Percentiles rank a stretch among this genome's conserved stretches.
Evolutionary conservation across 1,140 invertebrate species (phyloP).

Genomic region (Diploscapter pachys): DNA sequence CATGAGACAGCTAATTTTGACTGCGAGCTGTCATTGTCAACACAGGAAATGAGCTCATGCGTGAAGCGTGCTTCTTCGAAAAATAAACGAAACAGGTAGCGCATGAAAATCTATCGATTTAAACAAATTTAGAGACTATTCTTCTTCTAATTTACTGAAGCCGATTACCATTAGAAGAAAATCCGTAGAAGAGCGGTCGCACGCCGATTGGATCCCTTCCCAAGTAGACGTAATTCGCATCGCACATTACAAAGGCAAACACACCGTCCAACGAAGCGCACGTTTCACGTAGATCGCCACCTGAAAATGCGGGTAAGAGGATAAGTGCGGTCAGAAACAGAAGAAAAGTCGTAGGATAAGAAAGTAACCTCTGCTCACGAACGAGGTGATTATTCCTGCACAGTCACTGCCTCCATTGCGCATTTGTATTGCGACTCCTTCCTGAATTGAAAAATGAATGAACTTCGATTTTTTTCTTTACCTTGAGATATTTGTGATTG

Average conservation of each 20-base stretch:
- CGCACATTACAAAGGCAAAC: slow-evolving; percentile 57
- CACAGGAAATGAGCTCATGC: too few relatives aligned
- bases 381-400: slow-evolving; percentile 56
- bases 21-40: too few relatives aligned
- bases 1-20: too few relatives aligned
- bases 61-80: too few relatives aligned
- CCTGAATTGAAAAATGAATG: slow-evolving; percentile 9
- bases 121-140: too few relatives aligned
- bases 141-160: too few relatives aligned
- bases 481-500: slow-evolving; percentile 52
- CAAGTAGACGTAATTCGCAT: slow-evolving; percentile 50
- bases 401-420: slow-evolving; percentile 56
- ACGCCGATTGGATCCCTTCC: slow-evolving; percentile 56
- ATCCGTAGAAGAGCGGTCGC: slow-evolving; percentile 56
- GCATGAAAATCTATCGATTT: too few relatives aligned
- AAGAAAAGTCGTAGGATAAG: slow-evolving; percentile 1
- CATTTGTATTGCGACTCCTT: slow-evolving; percentile 19
- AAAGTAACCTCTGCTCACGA: slow-evolving; percentile 25
- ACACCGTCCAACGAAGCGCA: slow-evolving; percentile 52
- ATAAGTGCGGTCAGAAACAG: neutral
- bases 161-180: slow-evolving; percentile 30
- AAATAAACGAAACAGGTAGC: too few relatives aligned
- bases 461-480: slow-evolving; percentile 28
- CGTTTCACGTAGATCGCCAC: slow-evolving; percentile 29
- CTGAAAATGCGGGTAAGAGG: slow-evolving; percentile 11